Evolutionary conservation across 2,797 vertebrate genomes (phyloP).

Genomic region (Epinephelus coioides): DNA sequence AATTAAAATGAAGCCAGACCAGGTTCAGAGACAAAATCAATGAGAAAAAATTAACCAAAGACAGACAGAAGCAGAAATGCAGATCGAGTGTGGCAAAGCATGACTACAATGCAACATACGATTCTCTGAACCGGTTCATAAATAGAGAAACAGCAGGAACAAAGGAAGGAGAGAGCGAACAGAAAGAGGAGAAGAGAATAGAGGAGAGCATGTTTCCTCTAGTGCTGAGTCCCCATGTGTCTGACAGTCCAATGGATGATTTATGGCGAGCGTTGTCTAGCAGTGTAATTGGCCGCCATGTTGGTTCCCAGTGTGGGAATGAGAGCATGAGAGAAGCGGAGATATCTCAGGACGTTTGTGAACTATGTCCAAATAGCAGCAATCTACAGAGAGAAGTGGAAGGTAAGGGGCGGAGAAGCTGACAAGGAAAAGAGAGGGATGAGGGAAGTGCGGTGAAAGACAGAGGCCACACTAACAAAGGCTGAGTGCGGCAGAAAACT

Average conservation of each 20-base stretch:
- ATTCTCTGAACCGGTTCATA: constrained; percentile 46
- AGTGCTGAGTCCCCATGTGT: constrained; percentile 72
- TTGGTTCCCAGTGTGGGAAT: constrained; percentile 69
- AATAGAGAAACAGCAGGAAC: constrained; percentile 55
- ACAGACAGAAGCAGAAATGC: constrained; percentile 39
- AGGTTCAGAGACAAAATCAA: constrained; percentile 43
- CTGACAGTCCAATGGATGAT: constrained; percentile 82
- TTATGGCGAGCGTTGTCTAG: constrained; percentile 80
- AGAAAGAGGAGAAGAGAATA: constrained; percentile 46
- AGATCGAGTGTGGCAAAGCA: constrained; percentile 60
- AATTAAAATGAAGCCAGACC: constrained; percentile 46
- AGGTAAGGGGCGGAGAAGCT: constrained; percentile 21
- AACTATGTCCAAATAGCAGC: constrained; percentile 50
- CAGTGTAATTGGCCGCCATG: constrained; percentile 83
- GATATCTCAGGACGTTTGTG: constrained; percentile 59
- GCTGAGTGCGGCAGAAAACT: not conserved
- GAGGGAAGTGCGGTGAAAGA: not conserved
- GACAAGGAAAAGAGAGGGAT: not conserved
- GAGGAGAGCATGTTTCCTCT: constrained; percentile 61
- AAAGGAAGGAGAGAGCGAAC: constrained; percentile 48
- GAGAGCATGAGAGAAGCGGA: constrained; percentile 53
- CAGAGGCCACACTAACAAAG: constrained; percentile 18
- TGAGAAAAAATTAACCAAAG: constrained; percentile 6
- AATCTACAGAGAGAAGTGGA: constrained; percentile 37
- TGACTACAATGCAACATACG: constrained; percentile 41